phyloP scores from a whole-genome alignment of 1,140 invertebrate genomes.

The Dryas iulia region DNA sequence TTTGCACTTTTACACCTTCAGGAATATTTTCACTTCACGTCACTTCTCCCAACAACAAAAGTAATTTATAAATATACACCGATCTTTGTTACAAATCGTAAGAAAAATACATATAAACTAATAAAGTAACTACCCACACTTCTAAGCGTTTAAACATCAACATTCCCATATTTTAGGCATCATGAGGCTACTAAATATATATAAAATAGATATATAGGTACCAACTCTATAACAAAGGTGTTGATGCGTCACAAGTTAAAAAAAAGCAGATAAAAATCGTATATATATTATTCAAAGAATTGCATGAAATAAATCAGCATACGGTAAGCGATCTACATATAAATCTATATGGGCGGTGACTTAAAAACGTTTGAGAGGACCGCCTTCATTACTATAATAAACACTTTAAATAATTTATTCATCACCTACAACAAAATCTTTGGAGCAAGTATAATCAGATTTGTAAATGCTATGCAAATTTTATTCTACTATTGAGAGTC shows the following conservation, averaged over 20 bases:
- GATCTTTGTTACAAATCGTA: too few relatives aligned
- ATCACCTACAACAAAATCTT: slow-evolving; percentile 3
- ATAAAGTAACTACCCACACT: too few relatives aligned
- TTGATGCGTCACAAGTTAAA: not conserved
- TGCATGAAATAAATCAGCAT: not conserved
- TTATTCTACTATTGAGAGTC: not conserved
- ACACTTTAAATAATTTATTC: slow-evolving; percentile 4
- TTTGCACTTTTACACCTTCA: too few relatives aligned
- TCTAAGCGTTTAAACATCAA: too few relatives aligned
- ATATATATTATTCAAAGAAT: slow-evolving; percentile 3
- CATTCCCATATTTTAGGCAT: too few relatives aligned
- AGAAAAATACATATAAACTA: too few relatives aligned
- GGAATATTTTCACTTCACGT: too few relatives aligned
- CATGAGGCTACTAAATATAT: too few relatives aligned
- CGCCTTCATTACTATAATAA: slow-evolving; percentile 2
- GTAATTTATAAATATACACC: too few relatives aligned
- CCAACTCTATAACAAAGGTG: not conserved
- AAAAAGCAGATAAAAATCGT: not conserved
- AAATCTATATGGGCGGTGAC: not conserved
- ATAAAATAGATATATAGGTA: too few relatives aligned
- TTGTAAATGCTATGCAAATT: slow-evolving; percentile 3
- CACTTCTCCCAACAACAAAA: too few relatives aligned
- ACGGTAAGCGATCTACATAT: not conserved
- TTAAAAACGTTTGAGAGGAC: not conserved
- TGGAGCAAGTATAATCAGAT: slow-evolving; percentile 1